These are phyloP conservation scores for Chaetops frenatus DNA, from an alignment of 2,113 vertebrate species.

Conservation along the genomic window DNA sequence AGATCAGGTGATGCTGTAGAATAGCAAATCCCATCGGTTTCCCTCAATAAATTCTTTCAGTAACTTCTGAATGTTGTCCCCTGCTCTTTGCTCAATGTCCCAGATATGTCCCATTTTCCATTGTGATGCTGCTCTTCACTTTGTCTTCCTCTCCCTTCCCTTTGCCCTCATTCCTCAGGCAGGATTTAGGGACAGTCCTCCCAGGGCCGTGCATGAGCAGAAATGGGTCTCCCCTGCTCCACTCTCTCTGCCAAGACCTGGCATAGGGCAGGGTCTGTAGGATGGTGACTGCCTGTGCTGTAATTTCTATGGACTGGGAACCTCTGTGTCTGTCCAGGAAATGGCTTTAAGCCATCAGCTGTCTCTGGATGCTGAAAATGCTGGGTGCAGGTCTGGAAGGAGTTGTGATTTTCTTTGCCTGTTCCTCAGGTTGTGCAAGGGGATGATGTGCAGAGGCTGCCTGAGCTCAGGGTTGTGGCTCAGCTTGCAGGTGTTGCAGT, in stretches of 20 bases:
- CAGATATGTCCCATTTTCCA: neutral
- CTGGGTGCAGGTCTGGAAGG: neutral
- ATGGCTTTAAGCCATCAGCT: neutral
- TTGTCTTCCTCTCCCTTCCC: neutral
- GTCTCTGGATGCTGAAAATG: neutral
- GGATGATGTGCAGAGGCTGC: neutral
- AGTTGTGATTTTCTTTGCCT: neutral
- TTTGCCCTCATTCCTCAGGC: neutral
- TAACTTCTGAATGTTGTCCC: neutral
- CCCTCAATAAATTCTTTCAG: neutral
- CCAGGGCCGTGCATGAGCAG: neutral
- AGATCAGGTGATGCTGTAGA: neutral
- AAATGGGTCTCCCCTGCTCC: neutral
- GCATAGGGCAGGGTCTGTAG: neutral
- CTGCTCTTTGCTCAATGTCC: neutral
- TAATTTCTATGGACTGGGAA: neutral
- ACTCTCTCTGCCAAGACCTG: neutral
- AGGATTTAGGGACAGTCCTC: neutral
- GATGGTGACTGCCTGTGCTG: neutral
- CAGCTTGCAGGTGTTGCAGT: neutral
- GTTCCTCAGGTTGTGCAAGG: neutral
- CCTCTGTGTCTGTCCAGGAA: neutral
- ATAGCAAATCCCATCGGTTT: neutral
- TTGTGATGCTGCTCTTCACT: neutral
- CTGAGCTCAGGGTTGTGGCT: fast-evolving